phyloP scores from a whole-genome alignment of 1,140 invertebrate genomes.

The Hylyphantes graminicola region DNA sequence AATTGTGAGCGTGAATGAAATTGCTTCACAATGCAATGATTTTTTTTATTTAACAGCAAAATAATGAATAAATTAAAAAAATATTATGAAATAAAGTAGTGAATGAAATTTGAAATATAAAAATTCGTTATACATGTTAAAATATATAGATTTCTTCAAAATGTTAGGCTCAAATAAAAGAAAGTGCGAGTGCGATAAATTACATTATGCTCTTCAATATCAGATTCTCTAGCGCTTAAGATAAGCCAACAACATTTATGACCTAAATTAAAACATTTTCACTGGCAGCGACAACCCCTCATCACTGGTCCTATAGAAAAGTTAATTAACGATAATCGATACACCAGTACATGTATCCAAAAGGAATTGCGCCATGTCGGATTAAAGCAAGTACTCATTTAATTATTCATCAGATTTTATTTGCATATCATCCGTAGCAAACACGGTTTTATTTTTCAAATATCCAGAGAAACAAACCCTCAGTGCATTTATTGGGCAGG shows the following conservation, averaged over 20 bases:
- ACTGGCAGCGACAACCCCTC: background rate
- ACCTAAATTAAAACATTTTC: background rate
- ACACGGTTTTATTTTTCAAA: background rate
- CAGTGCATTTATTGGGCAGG: background rate
- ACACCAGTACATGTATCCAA: constrained; percentile 10
- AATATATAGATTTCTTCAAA: too few species aligned
- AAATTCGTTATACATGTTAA: too few species aligned
- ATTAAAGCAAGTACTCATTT: constrained; percentile 45
- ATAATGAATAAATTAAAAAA: too few species aligned
- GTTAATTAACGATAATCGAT: constrained; percentile 55
- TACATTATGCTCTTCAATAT: too few species aligned
- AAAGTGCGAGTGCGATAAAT: too few species aligned
- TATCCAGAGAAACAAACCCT: background rate
- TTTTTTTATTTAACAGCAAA: too few species aligned
- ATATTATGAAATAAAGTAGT: background rate
- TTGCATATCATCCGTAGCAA: background rate
- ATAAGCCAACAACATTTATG: background rate
- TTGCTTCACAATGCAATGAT: too few species aligned
- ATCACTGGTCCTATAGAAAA: constrained; percentile 18
- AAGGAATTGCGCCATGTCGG: constrained; percentile 11
- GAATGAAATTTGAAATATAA: too few species aligned
- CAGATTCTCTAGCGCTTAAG: too few species aligned
- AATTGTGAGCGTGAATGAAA: too few species aligned
- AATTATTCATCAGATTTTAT: constrained; percentile 39
- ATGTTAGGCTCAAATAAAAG: too few species aligned